Conservation (phyloP, 2,888 invertebrate species). For the Eupeodes latifasciatus region DNA sequence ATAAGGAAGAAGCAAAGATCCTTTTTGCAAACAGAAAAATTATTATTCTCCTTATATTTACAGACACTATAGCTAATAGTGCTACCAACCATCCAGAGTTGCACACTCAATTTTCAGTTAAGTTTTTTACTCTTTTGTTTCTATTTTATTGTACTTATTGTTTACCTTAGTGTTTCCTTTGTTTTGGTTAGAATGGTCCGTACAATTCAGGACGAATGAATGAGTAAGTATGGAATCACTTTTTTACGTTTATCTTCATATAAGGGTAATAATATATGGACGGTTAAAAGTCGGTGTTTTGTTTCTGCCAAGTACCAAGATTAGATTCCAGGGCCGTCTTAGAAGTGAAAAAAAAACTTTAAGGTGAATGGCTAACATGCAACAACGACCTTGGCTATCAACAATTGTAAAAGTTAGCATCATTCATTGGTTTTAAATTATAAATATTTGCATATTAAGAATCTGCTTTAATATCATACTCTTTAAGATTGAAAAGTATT, state of each 20-base stretch:
- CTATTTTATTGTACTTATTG: conserved; percentile 26
- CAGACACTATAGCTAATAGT: conserved; percentile 35
- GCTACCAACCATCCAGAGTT: conserved; percentile 11
- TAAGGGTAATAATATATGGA: conserved; percentile 2
- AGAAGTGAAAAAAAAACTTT: not conserved
- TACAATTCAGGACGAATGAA: conserved; percentile 43
- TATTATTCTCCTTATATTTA: conserved; percentile 64
- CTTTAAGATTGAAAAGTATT: no score
- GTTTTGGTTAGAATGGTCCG: conserved; percentile 32
- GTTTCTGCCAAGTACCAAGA: conserved; percentile 1
- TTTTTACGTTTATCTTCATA: conserved; percentile 10
- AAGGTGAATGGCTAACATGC: not conserved
- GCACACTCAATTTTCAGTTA: conserved; percentile 41
- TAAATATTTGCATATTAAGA: no score
- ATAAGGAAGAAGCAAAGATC: conserved; percentile 54
- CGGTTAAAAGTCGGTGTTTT: conserved; percentile 53
- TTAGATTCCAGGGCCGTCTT: not conserved
- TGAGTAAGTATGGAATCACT: conserved; percentile 59
- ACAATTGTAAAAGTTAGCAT: no score
- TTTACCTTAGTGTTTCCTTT: conserved; percentile 39
- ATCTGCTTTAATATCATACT: no score
- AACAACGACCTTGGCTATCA: no score
- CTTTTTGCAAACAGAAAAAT: conserved; percentile 65
- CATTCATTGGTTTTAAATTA: no score
- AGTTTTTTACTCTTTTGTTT: conserved; percentile 6